Percentiles rank a stretch among this genome's conserved stretches.
Evolutionary conservation across 2,113 vertebrate genomes (phyloP).

Genomic region (Alces alces): DNA sequence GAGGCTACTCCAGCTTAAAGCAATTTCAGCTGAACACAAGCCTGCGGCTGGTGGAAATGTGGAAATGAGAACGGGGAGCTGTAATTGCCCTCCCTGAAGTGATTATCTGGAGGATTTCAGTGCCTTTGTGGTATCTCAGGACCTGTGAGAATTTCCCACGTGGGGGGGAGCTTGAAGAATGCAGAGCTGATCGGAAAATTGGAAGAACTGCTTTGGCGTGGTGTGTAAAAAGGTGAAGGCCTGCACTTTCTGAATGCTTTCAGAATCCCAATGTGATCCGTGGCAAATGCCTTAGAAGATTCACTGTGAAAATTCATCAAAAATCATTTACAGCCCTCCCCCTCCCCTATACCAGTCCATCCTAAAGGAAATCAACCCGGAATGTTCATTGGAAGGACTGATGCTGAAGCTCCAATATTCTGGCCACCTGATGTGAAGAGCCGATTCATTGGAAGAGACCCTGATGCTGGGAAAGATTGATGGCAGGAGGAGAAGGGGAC

Average conservation of each 20-base stretch:
- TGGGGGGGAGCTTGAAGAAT: not conserved
- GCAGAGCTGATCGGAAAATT: fast-evolving
- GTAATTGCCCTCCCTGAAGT: not conserved
- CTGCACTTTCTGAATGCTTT: not conserved
- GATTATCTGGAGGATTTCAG: not conserved
- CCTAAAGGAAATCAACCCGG: not conserved
- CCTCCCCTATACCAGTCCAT: not conserved
- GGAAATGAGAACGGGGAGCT: fast-evolving
- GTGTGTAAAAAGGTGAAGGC: too few relatives aligned
- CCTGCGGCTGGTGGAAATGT: not conserved
- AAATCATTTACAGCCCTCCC: too few relatives aligned
- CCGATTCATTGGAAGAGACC: not conserved
- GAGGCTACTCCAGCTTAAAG: not conserved
- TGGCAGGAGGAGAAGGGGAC: not conserved
- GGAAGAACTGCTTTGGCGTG: not conserved
- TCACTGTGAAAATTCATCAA: not conserved
- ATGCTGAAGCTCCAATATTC: not conserved
- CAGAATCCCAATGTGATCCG: not conserved
- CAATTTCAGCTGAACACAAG: not conserved
- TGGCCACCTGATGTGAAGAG: not conserved
- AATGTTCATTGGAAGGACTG: not conserved
- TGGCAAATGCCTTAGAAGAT: not conserved
- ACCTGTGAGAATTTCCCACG: not conserved
- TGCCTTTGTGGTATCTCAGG: not conserved
- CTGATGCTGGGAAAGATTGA: not conserved